These are phyloP conservation scores for Hirudinaria manillensis DNA, from an alignment of 2,888 invertebrate genomes.

Conservation along the genomic window DNA sequence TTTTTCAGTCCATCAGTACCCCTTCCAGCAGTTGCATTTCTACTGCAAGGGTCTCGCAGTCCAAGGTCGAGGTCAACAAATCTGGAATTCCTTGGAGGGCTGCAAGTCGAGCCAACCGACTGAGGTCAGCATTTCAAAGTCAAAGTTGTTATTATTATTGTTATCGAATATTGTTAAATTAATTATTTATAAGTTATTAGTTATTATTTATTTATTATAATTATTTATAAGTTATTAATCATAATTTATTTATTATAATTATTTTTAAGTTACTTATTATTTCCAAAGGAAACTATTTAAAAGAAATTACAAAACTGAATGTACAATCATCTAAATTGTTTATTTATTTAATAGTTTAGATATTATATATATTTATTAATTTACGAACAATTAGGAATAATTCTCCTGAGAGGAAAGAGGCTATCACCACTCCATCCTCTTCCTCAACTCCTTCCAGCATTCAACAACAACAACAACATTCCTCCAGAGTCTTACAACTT, in stretches of 20 bases:
- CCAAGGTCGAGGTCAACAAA: constrained; percentile 39
- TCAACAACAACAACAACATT: too few species aligned
- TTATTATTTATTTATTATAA: too few species aligned
- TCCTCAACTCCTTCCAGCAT: not conserved
- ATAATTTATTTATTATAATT: not conserved
- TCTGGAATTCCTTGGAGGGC: constrained; percentile 53
- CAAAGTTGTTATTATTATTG: not conserved
- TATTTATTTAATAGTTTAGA: too few species aligned
- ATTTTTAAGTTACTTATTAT: too few species aligned
- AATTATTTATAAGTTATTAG: not conserved
- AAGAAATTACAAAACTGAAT: too few species aligned
- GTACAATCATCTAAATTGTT: too few species aligned
- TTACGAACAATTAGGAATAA: not conserved
- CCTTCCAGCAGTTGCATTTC: not conserved
- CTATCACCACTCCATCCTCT: not conserved
- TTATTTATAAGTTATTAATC: not conserved
- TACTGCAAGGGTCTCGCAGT: constrained; percentile 4
- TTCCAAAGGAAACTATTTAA: too few species aligned
- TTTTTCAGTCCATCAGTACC: too few species aligned
- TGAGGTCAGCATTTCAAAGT: constrained; percentile 42
- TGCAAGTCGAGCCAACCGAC: constrained; percentile 50
- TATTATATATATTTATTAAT: too few species aligned
- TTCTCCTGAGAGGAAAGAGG: not conserved
- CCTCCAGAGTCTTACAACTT: too few species aligned
- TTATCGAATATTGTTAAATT: not conserved